These are phyloP conservation scores for Tetragonula carbonaria DNA, from an alignment of 2,888 invertebrate species.

Conservation along the genomic window DNA sequence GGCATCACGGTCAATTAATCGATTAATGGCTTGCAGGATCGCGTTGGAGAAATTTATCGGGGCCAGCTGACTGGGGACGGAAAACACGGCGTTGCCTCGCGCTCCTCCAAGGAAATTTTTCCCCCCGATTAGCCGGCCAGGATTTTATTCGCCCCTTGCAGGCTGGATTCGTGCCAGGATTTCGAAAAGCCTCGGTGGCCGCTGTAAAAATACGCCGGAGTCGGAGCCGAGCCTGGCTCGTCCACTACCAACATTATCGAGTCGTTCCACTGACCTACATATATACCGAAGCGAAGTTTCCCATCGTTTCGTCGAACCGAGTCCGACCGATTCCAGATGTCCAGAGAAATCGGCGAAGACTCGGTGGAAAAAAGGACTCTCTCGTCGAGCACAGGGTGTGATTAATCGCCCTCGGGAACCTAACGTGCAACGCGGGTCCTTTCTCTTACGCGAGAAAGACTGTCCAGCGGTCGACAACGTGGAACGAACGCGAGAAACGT, in stretches of 20 bases:
- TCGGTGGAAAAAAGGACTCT: neutral
- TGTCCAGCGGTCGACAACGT: conserved; percentile 8
- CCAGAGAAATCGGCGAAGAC: neutral
- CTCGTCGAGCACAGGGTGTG: conserved; percentile 11
- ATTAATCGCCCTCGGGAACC: conserved; percentile 40
- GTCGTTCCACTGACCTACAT: conserved; percentile 40
- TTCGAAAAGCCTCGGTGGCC: conserved; percentile 28
- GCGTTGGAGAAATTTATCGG: conserved; percentile 59
- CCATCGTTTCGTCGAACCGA: conserved; percentile 9
- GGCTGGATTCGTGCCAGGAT: conserved; percentile 37
- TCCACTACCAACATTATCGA: conserved; percentile 41
- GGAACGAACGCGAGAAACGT: neutral
- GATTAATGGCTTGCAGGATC: conserved; percentile 21
- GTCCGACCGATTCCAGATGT: neutral
- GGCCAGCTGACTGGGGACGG: neutral
- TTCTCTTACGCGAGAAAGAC: neutral
- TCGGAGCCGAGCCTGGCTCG: conserved; percentile 2
- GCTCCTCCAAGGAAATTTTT: conserved; percentile 46
- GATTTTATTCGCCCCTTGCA: conserved; percentile 22
- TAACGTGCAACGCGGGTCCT: neutral
- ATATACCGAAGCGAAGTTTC: conserved; percentile 18
- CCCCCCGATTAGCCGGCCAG: conserved; percentile 53
- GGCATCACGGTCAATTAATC: conserved; percentile 72
- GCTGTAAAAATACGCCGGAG: conserved; percentile 29
- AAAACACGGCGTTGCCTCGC: conserved; percentile 30